These are phyloP conservation scores for Coregonus ussuriensis DNA, from an alignment of 2,797 vertebrate species.

Conservation along the genomic window DNA sequence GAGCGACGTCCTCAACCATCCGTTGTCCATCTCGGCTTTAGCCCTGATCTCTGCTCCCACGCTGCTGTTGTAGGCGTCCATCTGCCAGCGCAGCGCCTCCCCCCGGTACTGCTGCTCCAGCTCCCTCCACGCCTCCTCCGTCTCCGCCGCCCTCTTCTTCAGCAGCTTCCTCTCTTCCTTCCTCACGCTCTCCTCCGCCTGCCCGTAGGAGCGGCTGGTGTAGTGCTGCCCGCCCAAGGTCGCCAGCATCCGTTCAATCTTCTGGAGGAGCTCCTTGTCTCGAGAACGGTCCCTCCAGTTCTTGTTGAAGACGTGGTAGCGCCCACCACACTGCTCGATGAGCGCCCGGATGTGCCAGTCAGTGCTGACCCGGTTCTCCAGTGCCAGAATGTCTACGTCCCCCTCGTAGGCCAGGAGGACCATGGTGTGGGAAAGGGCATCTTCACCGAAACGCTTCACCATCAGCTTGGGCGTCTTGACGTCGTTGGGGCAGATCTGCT, in stretches of 20 bases:
- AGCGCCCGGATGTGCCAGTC: constrained; percentile 70
- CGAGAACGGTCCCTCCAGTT: constrained; percentile 65
- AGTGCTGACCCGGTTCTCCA: constrained; percentile 63
- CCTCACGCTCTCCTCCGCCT: constrained; percentile 67
- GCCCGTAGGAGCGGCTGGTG: constrained; percentile 67
- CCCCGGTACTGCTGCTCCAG: constrained; percentile 63
- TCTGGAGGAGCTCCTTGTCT: constrained; percentile 66
- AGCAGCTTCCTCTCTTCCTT: constrained; percentile 69
- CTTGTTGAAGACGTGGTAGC: constrained; percentile 73
- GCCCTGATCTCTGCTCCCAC: constrained; percentile 62
- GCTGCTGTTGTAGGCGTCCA: constrained; percentile 54
- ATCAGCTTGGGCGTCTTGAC: constrained; percentile 58
- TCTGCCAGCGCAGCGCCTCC: constrained; percentile 63
- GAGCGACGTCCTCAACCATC: constrained; percentile 72
- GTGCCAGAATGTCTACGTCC: constrained; percentile 35
- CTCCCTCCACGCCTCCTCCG: constrained; percentile 58
- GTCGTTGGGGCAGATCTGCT: constrained; percentile 72
- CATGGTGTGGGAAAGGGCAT: constrained; percentile 66
- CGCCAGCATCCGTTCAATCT: constrained; percentile 69
- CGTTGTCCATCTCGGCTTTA: constrained; percentile 70
- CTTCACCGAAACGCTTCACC: constrained; percentile 65
- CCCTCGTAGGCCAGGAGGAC: constrained; percentile 71
- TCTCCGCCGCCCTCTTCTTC: constrained; percentile 61
- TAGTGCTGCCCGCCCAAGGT: constrained; percentile 62
- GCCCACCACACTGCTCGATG: constrained; percentile 65